Evolutionary conservation across 2,797 vertebrate genomes (phyloP), one percentile per base, ranked within the genome.

Genomic region (Poliocrania exsul): DNA sequence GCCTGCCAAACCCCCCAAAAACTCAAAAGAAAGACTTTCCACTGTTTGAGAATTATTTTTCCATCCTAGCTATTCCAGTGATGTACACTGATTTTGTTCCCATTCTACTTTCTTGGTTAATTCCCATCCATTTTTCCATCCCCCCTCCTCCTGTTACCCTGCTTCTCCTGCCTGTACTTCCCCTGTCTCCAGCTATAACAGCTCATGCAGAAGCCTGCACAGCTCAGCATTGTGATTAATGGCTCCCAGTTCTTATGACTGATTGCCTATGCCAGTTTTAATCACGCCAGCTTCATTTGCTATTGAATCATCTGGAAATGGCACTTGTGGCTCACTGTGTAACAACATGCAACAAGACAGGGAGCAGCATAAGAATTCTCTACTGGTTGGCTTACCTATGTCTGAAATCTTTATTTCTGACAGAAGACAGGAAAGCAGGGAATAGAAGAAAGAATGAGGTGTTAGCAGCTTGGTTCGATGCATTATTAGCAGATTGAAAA

Each of bases 401-500:
- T 98, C 99, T 99, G 99, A 99, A 99, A 99, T 99, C 99, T 99
- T 99, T 99, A 99, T 99, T 99, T 99, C 99, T 99, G 99, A 98
- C 97, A 98, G 97, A 97, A 98, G 97, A 97, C 97, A 97, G 98
- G 97, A 98, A 98, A 98, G 97, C 97, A 98, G 98, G 97, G 97
- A 97, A 97, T 58, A 97, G 97, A 97, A 98, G 97, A 98, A 97
- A 98, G 97, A 97, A 97, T 58, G 95, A 98, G 96, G 97, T 93
- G 97, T 98, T 98, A 98, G 97, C 96, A 96, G 97, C 87, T 95
- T 95, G 96, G 96, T 97, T 97, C 92, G 95, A 96, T 96, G 97
- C 94, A 97, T 96, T 97, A 97, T 97, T 97, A 97, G 97, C 97
- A 97, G 97, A 96, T 95, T 96, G 97, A 98, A 97, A 97, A 97